phyloP scores from a whole-genome alignment of 2,797 vertebrate genomes.

The Microchirus variegatus region DNA sequence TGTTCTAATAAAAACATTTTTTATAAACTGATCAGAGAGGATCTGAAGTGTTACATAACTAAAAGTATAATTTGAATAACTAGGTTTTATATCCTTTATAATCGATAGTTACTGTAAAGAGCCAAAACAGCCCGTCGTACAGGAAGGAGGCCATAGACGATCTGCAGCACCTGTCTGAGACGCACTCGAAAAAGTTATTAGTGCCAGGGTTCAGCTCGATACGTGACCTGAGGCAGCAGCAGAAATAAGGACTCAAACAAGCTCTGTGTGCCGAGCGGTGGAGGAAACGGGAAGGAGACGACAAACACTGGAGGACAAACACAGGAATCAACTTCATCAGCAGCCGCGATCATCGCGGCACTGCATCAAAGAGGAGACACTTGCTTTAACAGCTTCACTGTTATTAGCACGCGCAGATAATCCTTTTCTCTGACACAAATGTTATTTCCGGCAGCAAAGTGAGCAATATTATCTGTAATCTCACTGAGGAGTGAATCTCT shows the following conservation, averaged over 20 bases:
- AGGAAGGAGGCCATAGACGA: slow-evolving; percentile 27
- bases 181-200: slow-evolving; percentile 49
- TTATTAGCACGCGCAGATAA: slow-evolving; percentile 2
- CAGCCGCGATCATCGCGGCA: slow-evolving; percentile 39
- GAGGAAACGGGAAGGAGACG: slow-evolving; percentile 22
- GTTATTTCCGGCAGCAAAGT: too few relatives aligned
- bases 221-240: slow-evolving; percentile 56
- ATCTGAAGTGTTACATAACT: too few relatives aligned
- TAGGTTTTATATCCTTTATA: background rate
- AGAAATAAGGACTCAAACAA: slow-evolving; percentile 63
- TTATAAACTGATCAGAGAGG: too few relatives aligned
- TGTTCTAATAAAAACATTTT: too few relatives aligned
- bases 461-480: too few relatives aligned
- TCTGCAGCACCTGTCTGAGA: slow-evolving; percentile 34
- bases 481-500: slow-evolving; percentile 1
- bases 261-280: slow-evolving; percentile 48
- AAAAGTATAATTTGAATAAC: background rate
- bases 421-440: background rate
- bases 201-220: slow-evolving; percentile 55
- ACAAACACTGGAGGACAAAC: slow-evolving; percentile 38
- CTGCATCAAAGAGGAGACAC: slow-evolving; percentile 32
- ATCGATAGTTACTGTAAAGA: slow-evolving; percentile 7
- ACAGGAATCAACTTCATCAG: slow-evolving; percentile 41
- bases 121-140: slow-evolving; percentile 9
- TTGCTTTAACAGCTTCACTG: slow-evolving; percentile 18